These are phyloP conservation scores for Tetropium fuscum DNA, from an alignment of 2,888 invertebrate genomes.

Conservation along the genomic window DNA sequence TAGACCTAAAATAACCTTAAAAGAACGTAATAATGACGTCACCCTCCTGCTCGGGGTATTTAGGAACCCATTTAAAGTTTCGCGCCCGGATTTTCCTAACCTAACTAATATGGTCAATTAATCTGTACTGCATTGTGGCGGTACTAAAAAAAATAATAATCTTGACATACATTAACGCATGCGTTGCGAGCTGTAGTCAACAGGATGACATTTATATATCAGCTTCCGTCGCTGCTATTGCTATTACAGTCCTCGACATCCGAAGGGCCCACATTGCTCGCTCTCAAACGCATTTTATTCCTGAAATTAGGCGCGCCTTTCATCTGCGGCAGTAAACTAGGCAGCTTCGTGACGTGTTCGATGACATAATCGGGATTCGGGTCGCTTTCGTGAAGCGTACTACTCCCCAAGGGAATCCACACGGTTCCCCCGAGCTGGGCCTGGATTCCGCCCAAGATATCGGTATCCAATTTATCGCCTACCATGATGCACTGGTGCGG, in stretches of 20 bases:
- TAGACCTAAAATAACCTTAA: too few relatives aligned
- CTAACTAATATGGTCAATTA: too few relatives aligned
- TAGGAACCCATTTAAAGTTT: too few relatives aligned
- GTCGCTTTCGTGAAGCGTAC: conserved; percentile 58
- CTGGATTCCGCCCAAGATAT: conserved; percentile 85
- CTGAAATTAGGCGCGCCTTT: conserved; percentile 41
- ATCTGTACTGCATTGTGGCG: not conserved
- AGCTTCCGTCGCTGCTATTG: conserved; percentile 69
- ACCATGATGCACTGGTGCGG: conserved; percentile 83
- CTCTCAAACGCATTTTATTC: conserved; percentile 14
- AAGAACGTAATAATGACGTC: too few relatives aligned
- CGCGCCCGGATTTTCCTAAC: not conserved
- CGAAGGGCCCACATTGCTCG: conserved; percentile 47
- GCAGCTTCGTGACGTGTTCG: conserved; percentile 74
- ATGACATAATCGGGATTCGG: conserved; percentile 76
- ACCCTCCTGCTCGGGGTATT: too few relatives aligned
- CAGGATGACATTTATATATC: conserved; percentile 14
- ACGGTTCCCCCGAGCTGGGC: conserved; percentile 81
- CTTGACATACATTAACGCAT: conserved; percentile 3
- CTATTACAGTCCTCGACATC: conserved; percentile 65
- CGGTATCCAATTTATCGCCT: conserved; percentile 89
- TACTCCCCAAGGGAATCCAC: conserved; percentile 77
- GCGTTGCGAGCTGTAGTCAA: not conserved
- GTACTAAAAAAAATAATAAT: not conserved
- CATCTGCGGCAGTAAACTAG: conserved; percentile 69